Evolutionary conservation across 2,888 invertebrate genomes (phyloP).

Genomic region (Xestia rhomboidea): DNA sequence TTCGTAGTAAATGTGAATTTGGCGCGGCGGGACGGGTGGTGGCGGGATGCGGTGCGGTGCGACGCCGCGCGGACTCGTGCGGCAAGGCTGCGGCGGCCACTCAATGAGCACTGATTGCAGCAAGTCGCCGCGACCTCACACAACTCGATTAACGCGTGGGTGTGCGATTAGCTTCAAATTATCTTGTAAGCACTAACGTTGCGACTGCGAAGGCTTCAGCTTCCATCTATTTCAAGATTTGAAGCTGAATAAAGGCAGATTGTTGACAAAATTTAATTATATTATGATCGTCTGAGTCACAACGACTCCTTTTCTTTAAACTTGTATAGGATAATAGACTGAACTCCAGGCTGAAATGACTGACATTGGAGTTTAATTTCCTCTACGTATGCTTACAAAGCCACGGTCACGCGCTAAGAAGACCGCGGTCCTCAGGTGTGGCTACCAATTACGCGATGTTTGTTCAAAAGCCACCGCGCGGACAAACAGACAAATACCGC

Average conservation of each 20-base stretch:
- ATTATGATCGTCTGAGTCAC: background rate
- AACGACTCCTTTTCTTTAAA: background rate
- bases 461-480: conserved; percentile 17
- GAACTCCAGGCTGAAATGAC: background rate
- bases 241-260: background rate
- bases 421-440: conserved; percentile 57
- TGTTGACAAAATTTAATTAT: background rate
- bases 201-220: background rate
- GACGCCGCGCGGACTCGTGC: background rate
- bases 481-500: conserved; percentile 49
- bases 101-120: conserved; percentile 77
- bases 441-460: conserved; percentile 61
- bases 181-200: conserved; percentile 35
- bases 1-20: conserved; percentile 66
- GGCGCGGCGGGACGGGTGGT: conserved; percentile 28
- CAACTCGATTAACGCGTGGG: conserved; percentile 71
- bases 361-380: background rate
- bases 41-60: conserved; percentile 29
- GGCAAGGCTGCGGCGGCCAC: conserved; percentile 38
- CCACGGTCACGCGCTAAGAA: conserved; percentile 13
- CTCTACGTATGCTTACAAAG: background rate
- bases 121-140: conserved; percentile 60
- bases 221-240: background rate
- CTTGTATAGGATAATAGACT: background rate
- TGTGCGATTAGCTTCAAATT: conserved; percentile 67